Conservation (phyloP, 2,888 invertebrate genomes). For the Xestia sexstrigata region DNA sequence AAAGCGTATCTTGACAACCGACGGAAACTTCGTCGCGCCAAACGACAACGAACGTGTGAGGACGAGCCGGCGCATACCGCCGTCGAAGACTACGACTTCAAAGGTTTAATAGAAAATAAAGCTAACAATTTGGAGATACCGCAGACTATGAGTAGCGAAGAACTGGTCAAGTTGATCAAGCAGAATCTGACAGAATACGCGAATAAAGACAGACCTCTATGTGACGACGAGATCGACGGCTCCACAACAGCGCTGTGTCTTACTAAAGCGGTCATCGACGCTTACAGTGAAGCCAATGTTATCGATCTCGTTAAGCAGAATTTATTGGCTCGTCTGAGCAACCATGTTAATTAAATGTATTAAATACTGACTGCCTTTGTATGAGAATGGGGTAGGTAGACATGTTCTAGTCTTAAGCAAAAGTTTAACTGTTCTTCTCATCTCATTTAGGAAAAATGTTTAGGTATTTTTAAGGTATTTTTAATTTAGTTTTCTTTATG, state of each 20-base stretch:
- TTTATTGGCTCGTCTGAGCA: conserved; percentile 81
- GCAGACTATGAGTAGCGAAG: conserved; percentile 73
- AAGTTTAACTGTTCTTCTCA: conserved; percentile 24
- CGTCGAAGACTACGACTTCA: conserved; percentile 76
- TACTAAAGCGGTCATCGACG: conserved; percentile 91
- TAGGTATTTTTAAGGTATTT: conserved; percentile 11
- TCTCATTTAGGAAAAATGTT: conserved; percentile 9
- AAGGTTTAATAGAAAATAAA: conserved; percentile 76
- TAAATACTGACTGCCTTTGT: conserved; percentile 16
- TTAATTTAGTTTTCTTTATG: background rate
- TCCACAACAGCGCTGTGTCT: conserved; percentile 79
- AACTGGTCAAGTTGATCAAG: conserved; percentile 80
- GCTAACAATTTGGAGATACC: conserved; percentile 78
- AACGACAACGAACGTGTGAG: conserved; percentile 83
- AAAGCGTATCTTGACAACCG: conserved; percentile 81
- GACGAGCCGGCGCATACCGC: conserved; percentile 67
- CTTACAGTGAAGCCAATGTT: conserved; percentile 92
- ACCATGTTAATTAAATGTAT: conserved; percentile 36
- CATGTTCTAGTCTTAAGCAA: conserved; percentile 45
- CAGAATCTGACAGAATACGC: conserved; percentile 78
- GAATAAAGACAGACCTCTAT: conserved; percentile 71
- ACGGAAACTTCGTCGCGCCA: conserved; percentile 81
- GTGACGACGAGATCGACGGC: conserved; percentile 82
- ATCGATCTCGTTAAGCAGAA: conserved; percentile 90
- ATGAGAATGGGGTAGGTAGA: background rate